These are phyloP conservation scores for Bubo bubo DNA, from an alignment of 2,113 vertebrate genomes.

Conservation along the genomic window DNA sequence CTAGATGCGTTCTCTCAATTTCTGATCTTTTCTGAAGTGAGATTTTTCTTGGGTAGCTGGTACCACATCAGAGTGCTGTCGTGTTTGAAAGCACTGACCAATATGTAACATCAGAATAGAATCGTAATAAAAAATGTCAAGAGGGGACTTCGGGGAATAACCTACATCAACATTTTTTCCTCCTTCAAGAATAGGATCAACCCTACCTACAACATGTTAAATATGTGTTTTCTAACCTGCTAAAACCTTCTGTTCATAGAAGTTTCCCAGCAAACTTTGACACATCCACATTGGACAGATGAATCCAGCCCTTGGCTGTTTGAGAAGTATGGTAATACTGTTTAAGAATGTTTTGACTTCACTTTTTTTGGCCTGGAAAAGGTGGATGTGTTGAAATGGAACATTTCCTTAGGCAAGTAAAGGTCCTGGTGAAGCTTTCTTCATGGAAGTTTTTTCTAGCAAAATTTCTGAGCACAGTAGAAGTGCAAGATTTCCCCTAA, in stretches of 20 bases:
- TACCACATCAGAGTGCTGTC: neutral
- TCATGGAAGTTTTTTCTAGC: neutral
- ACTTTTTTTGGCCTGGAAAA: neutral
- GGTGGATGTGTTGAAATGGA: neutral
- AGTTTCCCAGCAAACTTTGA: neutral
- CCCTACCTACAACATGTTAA: rapidly evolving
- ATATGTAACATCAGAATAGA: neutral
- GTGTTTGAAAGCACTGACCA: neutral
- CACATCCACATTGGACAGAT: neutral
- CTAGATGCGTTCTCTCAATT: neutral
- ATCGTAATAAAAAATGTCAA: neutral
- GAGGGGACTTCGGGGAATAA: neutral
- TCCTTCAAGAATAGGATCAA: neutral
- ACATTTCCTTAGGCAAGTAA: neutral
- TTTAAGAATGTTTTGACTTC: neutral
- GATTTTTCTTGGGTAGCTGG: neutral
- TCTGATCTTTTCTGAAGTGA: neutral
- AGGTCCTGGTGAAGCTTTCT: neutral
- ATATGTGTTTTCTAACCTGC: neutral
- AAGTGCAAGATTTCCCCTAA: neutral
- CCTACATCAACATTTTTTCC: neutral
- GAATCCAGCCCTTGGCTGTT: neutral
- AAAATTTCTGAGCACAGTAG: neutral
- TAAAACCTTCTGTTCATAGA: neutral
- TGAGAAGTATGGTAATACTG: neutral